Percentiles rank a stretch among this genome's conserved stretches.
Evolutionary conservation across 2,113 vertebrate genomes (phyloP).

Genomic region (Misgurnus anguillicaudatus): DNA sequence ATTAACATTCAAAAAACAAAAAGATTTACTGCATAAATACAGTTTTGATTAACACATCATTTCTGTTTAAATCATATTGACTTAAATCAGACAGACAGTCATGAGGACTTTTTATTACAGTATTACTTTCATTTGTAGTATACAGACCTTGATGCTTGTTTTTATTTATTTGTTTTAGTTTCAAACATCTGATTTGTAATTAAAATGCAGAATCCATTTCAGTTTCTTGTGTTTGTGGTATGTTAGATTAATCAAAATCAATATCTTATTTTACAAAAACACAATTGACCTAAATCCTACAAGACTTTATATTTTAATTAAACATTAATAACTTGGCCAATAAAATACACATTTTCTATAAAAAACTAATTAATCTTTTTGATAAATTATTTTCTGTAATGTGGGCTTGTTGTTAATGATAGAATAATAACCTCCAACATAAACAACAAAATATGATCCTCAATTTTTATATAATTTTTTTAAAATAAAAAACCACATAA

Average conservation of each 20-base stretch:
- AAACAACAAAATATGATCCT: not conserved
- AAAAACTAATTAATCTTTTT: slow-evolving; percentile 14
- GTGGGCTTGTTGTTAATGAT: not conserved
- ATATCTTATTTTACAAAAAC: slow-evolving; percentile 35
- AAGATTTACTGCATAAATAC: not conserved
- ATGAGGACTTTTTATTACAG: no score
- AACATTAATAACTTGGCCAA: slow-evolving; percentile 7
- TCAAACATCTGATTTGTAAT: slow-evolving; percentile 42
- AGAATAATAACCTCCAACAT: no score
- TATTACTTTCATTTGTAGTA: no score
- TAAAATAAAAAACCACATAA: no score
- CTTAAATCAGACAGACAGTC: no score
- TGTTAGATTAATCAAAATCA: slow-evolving; percentile 35
- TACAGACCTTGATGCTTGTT: no score
- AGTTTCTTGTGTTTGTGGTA: slow-evolving; percentile 30
- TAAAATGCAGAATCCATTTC: slow-evolving; percentile 20
- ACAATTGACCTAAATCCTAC: slow-evolving; percentile 30
- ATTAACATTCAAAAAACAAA: slow-evolving; percentile 42
- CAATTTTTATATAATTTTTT: no score
- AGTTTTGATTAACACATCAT: not conserved
- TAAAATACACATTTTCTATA: not conserved
- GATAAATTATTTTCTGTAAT: slow-evolving; percentile 16
- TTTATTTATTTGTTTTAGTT: not conserved
- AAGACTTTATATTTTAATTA: slow-evolving; percentile 13
- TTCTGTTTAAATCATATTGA: not conserved